Percentiles rank a stretch among this genome's conserved stretches.
These are phyloP conservation scores for Poeciliopsis occidentalis DNA, from an alignment of 2,113 vertebrate species.

Conservation along the genomic window DNA sequence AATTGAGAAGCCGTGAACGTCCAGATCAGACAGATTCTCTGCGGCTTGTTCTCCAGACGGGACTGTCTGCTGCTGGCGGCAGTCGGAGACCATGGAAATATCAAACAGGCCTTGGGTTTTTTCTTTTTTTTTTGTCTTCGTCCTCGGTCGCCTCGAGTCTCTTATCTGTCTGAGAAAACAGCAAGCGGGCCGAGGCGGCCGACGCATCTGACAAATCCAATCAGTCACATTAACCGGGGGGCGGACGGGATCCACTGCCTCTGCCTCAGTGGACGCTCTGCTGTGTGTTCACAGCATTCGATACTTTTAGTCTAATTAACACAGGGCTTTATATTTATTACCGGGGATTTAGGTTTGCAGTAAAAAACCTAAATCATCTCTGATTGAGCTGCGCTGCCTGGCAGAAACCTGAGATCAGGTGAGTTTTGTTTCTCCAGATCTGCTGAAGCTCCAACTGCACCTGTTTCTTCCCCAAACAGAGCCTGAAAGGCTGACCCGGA, in stretches of 20 bases:
- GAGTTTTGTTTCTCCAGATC: conserved; percentile 9
- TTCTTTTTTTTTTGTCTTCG: neutral
- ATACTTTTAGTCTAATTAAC: neutral
- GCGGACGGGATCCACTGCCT: neutral
- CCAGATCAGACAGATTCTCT: neutral
- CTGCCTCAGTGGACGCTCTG: neutral
- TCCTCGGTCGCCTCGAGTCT: conserved; percentile 16
- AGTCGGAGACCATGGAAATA: conserved; percentile 23
- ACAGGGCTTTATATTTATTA: neutral
- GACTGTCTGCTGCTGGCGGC: conserved; percentile 20
- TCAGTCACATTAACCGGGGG: conserved; percentile 27
- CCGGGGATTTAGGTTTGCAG: neutral
- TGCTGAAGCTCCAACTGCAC: conserved; percentile 7
- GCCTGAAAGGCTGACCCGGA: conserved; percentile 44
- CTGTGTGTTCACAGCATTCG: conserved; percentile 5
- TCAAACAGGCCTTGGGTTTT: conserved; percentile 36
- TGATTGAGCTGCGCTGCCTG: neutral
- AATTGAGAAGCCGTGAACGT: neutral
- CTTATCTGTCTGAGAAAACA: conserved; percentile 38
- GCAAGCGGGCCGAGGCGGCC: conserved; percentile 7
- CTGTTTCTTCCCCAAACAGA: conserved; percentile 26
- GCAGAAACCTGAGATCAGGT: neutral
- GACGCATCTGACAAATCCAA: conserved; percentile 32
- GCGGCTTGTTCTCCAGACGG: conserved; percentile 3
- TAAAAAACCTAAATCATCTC: neutral